Percentiles rank a stretch among this genome's conserved stretches.
Conservation (phyloP, 2,797 vertebrate genomes). For the Sebastes nivosus region DNA sequence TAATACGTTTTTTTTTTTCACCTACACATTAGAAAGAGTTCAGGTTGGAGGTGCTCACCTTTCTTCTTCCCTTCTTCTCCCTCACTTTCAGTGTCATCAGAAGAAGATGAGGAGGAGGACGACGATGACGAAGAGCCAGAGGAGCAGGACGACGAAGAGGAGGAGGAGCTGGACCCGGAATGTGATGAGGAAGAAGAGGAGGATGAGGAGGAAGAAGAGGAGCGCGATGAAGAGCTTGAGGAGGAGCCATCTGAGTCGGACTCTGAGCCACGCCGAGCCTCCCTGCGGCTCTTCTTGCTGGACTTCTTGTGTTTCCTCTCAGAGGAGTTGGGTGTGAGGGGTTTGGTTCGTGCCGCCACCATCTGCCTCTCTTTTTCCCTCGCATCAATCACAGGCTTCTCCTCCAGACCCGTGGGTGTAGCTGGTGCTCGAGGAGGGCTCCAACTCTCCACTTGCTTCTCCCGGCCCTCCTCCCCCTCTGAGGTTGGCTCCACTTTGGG, state of each 20-base stretch:
- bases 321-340: slow-evolving; percentile 92
- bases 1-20: background rate
- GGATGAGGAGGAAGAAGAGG: slow-evolving; percentile 92
- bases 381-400: slow-evolving; percentile 80
- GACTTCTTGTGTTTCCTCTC: slow-evolving; percentile 92
- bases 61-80: slow-evolving; percentile 90
- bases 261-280: slow-evolving; percentile 86
- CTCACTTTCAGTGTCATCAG: slow-evolving; percentile 93
- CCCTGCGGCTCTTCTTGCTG: slow-evolving; percentile 90
- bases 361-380: slow-evolving; percentile 88
- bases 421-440: slow-evolving; percentile 74
- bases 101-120: slow-evolving; percentile 89
- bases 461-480: slow-evolving; percentile 81
- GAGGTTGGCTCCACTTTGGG: slow-evolving; percentile 86
- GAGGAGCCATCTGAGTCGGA: slow-evolving; percentile 88
- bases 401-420: slow-evolving; percentile 76
- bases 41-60: slow-evolving; percentile 75
- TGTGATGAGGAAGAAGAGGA: slow-evolving; percentile 96
- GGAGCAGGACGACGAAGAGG: slow-evolving; percentile 94
- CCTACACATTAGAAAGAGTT: background rate
- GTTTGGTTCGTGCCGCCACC: slow-evolving; percentile 96
- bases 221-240: slow-evolving; percentile 94
- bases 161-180: slow-evolving; percentile 93
- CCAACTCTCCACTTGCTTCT: slow-evolving; percentile 82
- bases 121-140: slow-evolving; percentile 94